Evolutionary conservation across 2,888 invertebrate species (phyloP), one percentile per base, ranked within the genome.

Genomic region (Ennomos fuscantarius): DNA sequence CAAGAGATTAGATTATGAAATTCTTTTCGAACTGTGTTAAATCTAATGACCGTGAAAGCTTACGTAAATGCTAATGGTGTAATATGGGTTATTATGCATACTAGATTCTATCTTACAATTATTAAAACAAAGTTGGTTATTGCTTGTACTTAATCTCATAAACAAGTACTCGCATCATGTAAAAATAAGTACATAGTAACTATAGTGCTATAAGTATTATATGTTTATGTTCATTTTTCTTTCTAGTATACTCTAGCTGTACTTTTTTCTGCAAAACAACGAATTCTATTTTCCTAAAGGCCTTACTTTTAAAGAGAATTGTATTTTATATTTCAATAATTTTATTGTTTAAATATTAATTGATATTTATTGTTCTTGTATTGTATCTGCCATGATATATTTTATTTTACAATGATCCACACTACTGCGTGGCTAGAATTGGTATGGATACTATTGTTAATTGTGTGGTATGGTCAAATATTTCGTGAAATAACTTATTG

Each of bases 1-100:
- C 31, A 12, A 35, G 8, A 24, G 35, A 46, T 24, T 24, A 37
- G 36, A 42, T 31, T 46, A 46, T 3, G 47, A 15, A 47, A 52
- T 35, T 49, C 45, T 59, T 49, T 53, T 12, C 9, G 41, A 54
- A 57, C 52, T 52, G 53, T 57, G 53, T 39, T 49, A 45, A 49
- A 49, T 49, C 24, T 37, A 49, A 15, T 44, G 53, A 50, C 58
- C 58, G 8, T 59, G 58, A 54, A 54, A 41, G 11, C 40, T 57
- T 49, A 49, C 37, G 45, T 48, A 54, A 53, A 45, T 33, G 1
- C 36, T 42, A 50, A 42, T 53, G 39, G 52, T 50, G 57, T 51
- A 51, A 56, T 47, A 33, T 40, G 24, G 33, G 55, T 52, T 45
- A 44, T 35, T 15, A n/a, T 9, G 41, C 8, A 8, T 24, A 13